Evolutionary conservation across 2,888 invertebrate genomes (phyloP).

Genomic region (Eilema griseolum): DNA sequence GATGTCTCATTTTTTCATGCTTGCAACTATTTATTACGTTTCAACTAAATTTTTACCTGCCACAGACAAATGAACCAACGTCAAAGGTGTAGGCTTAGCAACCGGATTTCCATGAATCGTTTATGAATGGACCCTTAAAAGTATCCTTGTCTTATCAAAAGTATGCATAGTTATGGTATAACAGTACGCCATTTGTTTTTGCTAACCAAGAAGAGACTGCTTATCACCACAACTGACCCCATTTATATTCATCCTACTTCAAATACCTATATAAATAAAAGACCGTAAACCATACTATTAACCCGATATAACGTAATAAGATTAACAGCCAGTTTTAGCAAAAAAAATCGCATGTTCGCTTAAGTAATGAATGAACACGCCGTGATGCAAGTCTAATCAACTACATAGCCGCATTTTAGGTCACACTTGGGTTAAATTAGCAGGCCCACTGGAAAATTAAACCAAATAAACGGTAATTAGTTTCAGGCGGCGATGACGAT

Average conservation of each 20-base stretch:
- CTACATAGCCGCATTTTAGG: slow-evolving; percentile 3
- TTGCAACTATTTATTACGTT: background rate
- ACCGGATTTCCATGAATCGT: background rate
- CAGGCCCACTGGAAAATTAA: slow-evolving; percentile 12
- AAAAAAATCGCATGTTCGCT: background rate
- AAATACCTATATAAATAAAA: too few relatives aligned
- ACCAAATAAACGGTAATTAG: slow-evolving; percentile 20
- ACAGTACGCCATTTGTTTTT: background rate
- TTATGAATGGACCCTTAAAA: background rate
- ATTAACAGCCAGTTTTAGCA: background rate
- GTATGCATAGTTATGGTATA: background rate
- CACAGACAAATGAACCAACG: background rate
- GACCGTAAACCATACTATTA: background rate
- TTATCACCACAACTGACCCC: background rate
- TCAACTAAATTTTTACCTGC: background rate
- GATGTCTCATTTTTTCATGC: background rate
- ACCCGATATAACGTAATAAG: background rate
- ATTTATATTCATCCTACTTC: background rate
- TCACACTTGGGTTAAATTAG: slow-evolving; percentile 3
- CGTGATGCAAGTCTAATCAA: background rate
- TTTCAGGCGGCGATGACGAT: background rate
- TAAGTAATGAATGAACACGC: background rate
- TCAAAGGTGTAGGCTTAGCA: background rate
- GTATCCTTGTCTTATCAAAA: background rate
- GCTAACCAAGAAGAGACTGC: background rate